Evolutionary conservation across 1,140 invertebrate genomes (phyloP).

Genomic region (Atta texana): DNA sequence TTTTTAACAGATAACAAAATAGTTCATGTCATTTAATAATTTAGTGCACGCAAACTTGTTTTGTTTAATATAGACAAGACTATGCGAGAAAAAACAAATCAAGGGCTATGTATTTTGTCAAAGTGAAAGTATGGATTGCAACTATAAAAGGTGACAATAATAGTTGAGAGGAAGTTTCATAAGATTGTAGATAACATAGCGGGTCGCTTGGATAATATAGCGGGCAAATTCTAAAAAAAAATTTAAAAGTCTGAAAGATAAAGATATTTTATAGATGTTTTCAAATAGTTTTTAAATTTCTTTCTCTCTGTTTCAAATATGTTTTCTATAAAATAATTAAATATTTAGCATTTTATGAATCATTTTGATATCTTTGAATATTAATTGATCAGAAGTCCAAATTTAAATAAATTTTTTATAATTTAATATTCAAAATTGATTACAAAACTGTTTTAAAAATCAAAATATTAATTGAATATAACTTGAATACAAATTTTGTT

Average conservation of each 20-base stretch:
- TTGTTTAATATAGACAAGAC: constrained; percentile 36
- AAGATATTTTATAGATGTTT: constrained; percentile 6
- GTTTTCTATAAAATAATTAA: constrained; percentile 9
- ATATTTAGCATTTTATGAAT: constrained; percentile 8
- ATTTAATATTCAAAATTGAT: neutral
- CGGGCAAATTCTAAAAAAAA: neutral
- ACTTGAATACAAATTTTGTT: neutral
- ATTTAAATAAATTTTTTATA: neutral
- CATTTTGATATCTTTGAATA: neutral
- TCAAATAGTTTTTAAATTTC: neutral
- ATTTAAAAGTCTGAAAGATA: neutral
- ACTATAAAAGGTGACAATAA: constrained; percentile 14
- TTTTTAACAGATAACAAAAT: neutral
- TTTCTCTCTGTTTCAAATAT: constrained; percentile 30
- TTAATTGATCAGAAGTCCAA: neutral
- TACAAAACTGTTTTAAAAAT: neutral
- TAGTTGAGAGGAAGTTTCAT: neutral
- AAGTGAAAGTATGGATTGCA: constrained; percentile 18
- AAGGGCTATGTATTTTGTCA: constrained; percentile 28
- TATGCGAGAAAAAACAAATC: constrained; percentile 27
- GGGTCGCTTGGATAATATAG: neutral
- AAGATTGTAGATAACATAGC: constrained; percentile 3
- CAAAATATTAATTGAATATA: neutral
- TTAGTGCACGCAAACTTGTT: constrained; percentile 26
- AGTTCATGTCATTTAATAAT: constrained; percentile 22